Base-by-base conservation (phyloP, 1,140 invertebrate species). In the Drosophila erecta region DNA sequence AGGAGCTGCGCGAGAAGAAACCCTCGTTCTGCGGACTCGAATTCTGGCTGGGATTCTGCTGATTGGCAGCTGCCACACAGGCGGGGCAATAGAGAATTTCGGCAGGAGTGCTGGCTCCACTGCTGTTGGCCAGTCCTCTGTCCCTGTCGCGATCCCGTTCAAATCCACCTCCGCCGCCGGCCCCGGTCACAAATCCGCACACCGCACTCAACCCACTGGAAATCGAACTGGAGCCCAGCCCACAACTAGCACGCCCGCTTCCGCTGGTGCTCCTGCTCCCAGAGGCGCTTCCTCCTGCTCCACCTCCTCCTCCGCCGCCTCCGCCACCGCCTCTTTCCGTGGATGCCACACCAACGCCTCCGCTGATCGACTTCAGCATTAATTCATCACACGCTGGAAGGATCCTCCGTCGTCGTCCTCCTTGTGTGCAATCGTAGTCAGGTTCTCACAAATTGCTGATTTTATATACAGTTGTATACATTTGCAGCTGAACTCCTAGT, bases 281-380 rank as follows among this genome's bases (percentile, higher is more conserved):
- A 46, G 56, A 51, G 27, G 44, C 61, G 49, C 2, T 43, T 49
- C 62, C 66, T 49, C 14, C 41, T 27, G 49, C 67, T 49, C 62
- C 66, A 46, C 14, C 41, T 27, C 17, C 17, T 17, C 17, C 17
- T 17, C 17, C 17, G 8, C 67, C 49, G 15, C 54, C 79, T 3
- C 78, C 71, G 37, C 40, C 57, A 12, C 80, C 55, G 15, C 76
- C 71, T 46, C 66, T 56, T 35, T 79, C 77, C 56, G 74, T 73
- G 65, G 60, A 76, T 24, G 76, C 76, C 47, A 73, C 81, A 57
- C 71, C 76, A 76, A 71, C 65, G 73, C 84, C 87, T 64, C 81
- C 90, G 40, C 66, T 86, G 38, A 92, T 87, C 62, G 90, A 91
- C 67, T 86, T 92, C 76, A 92, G 87, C 90, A 92, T 92, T 78